A percentile compares a stretch with the other conserved stretches of the same genome.
Conservation (phyloP, 2,797 vertebrate genomes). For the Sorex maritimensis region DNA sequence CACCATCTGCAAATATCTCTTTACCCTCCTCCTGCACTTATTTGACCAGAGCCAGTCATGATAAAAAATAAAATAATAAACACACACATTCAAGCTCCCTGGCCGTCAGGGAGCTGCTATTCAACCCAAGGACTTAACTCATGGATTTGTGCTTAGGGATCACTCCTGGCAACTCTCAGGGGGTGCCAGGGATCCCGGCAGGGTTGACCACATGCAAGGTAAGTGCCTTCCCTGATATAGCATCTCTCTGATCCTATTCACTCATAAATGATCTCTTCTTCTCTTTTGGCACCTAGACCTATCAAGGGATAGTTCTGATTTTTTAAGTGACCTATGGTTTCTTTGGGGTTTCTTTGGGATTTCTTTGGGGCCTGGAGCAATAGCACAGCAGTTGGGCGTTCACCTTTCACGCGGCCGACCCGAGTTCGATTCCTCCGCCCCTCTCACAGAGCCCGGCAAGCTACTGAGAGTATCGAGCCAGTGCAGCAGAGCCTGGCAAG, state of each 20-base stretch:
- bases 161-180: background rate
- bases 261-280: background rate
- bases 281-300: background rate
- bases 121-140: background rate
- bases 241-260: too few species aligned
- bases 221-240: too few species aligned
- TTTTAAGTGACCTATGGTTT: background rate
- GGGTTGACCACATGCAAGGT: too few species aligned
- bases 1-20: slow-evolving; percentile 7
- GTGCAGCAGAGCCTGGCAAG: too few species aligned
- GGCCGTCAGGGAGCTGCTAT: background rate
- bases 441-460: too few species aligned
- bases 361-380: too few species aligned
- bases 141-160: background rate
- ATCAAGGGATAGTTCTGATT: background rate
- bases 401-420: too few species aligned
- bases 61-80: background rate
- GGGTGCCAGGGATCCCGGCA: background rate
- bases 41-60: background rate
- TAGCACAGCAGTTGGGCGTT: too few species aligned
- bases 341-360: too few species aligned
- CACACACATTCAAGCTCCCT: background rate
- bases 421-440: too few species aligned
- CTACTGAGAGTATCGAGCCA: too few species aligned
- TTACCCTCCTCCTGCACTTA: background rate